phyloP scores from a whole-genome alignment of 2,888 invertebrate species.

The Gryllus longicercus region DNA sequence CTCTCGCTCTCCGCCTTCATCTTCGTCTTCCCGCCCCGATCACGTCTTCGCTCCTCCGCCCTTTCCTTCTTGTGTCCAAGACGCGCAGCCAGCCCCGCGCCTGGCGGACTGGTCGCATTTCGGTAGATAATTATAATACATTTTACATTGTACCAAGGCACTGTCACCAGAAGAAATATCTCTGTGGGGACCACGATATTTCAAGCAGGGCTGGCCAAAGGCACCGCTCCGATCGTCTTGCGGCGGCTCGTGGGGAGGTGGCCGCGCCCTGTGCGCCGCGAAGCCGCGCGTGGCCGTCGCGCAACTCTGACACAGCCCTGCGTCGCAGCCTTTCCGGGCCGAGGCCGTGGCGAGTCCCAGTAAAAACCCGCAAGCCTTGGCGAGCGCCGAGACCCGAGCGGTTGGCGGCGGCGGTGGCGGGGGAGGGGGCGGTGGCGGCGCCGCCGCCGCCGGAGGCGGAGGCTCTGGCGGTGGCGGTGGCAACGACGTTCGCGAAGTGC shows the following conservation, averaged over 20 bases:
- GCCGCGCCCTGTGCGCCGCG: background rate
- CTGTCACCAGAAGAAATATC: constrained; percentile 17
- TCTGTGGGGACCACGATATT: constrained; percentile 8
- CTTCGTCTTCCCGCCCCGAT: background rate
- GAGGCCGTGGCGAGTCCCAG: background rate
- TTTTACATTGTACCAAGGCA: constrained; percentile 17
- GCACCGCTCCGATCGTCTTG: background rate
- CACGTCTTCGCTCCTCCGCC: background rate
- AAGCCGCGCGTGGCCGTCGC: background rate
- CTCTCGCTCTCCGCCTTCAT: too few species aligned
- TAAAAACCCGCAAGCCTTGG: constrained; percentile 17
- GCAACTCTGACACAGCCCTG: background rate
- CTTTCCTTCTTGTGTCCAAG: background rate
- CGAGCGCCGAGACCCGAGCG: background rate
- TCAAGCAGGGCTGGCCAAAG: background rate
- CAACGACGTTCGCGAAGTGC: background rate
- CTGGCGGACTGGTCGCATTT: constrained; percentile 9
- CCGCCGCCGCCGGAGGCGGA: background rate
- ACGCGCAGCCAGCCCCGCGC: background rate
- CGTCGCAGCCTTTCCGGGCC: background rate
- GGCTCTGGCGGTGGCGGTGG: background rate
- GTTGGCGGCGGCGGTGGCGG: background rate
- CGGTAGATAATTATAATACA: constrained; percentile 17
- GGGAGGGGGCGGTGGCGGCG: background rate
- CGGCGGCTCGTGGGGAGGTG: background rate